Evolutionary conservation across 2,888 invertebrate genomes (phyloP).

Genomic region (Lasius platythorax): DNA sequence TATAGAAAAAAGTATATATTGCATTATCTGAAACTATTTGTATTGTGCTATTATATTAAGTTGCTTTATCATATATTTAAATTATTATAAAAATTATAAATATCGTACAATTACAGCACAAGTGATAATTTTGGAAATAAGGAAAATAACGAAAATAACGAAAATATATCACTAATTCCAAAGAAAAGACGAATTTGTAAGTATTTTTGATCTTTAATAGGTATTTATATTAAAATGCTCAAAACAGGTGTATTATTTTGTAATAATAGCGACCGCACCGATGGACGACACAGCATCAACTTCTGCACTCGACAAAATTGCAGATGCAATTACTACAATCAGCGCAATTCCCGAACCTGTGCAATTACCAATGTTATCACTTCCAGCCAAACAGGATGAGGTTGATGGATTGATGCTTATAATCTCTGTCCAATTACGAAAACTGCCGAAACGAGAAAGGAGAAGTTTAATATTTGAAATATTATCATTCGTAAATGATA

Average conservation of each 20-base stretch:
- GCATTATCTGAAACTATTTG: not conserved
- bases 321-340: not conserved
- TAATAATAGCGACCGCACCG: not conserved
- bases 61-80: too few species aligned
- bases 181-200: not conserved
- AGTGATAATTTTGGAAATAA: too few species aligned
- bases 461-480: not conserved
- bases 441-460: not conserved
- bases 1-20: slow-evolving; percentile 2
- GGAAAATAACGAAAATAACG: not conserved
- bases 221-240: not conserved
- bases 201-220: not conserved
- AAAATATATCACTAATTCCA: not conserved
- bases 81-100: too few species aligned
- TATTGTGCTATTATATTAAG: not conserved
- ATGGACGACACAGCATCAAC: not conserved
- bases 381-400: slow-evolving; percentile 2
- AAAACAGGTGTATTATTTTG: not conserved
- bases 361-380: not conserved
- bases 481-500: not conserved
- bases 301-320: not conserved
- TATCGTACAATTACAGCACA: too few species aligned
- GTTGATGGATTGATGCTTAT: not conserved
- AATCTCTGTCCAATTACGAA: not conserved
- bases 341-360: not conserved